phyloP scores from a whole-genome alignment of 1,140 invertebrate species.

The Anoplophora glabripennis region DNA sequence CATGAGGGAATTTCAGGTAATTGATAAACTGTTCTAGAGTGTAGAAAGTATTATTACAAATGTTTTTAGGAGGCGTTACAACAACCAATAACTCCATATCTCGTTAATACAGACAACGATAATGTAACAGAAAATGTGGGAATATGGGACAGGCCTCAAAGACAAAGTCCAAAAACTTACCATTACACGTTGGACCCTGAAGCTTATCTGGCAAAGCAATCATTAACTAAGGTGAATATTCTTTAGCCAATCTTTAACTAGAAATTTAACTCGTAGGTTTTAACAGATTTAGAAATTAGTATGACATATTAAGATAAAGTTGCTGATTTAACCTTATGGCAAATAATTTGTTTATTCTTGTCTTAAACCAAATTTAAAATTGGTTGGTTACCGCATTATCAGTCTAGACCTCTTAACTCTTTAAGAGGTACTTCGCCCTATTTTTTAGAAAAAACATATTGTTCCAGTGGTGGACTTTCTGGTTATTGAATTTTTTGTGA shows the following conservation, averaged over 20 bases:
- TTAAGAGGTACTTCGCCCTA: too few relatives aligned
- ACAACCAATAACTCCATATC: slow-evolving; percentile 51
- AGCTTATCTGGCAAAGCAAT: slow-evolving; percentile 40
- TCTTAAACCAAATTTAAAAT: too few relatives aligned
- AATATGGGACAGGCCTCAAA: slow-evolving; percentile 56
- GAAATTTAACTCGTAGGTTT: too few relatives aligned
- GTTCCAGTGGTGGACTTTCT: too few relatives aligned
- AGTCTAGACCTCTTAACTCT: too few relatives aligned
- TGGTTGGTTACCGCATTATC: too few relatives aligned
- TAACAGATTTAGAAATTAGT: too few relatives aligned
- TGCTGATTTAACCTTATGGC: too few relatives aligned
- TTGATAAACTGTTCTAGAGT: background rate
- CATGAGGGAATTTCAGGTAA: slow-evolving; percentile 69
- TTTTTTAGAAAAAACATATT: too few relatives aligned
- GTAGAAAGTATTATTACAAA: background rate
- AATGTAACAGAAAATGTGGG: slow-evolving; percentile 50
- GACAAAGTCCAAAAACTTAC: slow-evolving; percentile 49
- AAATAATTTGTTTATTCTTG: too few relatives aligned
- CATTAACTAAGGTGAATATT: slow-evolving; percentile 22
- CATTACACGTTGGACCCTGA: slow-evolving; percentile 54
- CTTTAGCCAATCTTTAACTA: background rate
- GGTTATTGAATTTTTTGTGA: too few relatives aligned
- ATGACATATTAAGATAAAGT: too few relatives aligned
- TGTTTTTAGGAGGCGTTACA: slow-evolving; percentile 53
- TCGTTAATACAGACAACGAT: slow-evolving; percentile 48